These are phyloP conservation scores for Tiliqua scincoides DNA, from an alignment of 2,113 vertebrate species.

Conservation along the genomic window DNA sequence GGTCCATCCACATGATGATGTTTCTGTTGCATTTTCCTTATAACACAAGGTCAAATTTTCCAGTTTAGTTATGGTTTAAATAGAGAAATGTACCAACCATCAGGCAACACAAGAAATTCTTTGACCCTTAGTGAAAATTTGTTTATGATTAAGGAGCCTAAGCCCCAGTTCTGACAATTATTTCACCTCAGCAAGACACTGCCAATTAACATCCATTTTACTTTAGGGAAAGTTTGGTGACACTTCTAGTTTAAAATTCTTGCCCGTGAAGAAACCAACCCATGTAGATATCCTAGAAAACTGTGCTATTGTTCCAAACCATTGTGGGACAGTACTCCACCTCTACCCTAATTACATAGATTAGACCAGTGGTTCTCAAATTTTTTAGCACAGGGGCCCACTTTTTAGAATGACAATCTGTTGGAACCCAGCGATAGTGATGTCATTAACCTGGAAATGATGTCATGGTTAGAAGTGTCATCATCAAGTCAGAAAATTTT, in stretches of 20 bases:
- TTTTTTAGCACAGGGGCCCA: no score
- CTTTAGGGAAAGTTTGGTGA: neutral
- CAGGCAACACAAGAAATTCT: neutral
- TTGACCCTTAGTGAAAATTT: neutral
- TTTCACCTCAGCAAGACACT: neutral
- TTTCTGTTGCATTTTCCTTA: conserved; percentile 83
- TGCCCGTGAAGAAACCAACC: neutral
- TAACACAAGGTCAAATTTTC: neutral
- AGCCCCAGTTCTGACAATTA: neutral
- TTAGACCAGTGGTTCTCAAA: no score
- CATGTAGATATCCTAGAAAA: neutral
- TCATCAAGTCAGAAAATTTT: no score
- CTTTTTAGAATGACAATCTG: no score
- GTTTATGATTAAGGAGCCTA: neutral
- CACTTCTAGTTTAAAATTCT: neutral
- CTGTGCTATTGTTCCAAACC: neutral
- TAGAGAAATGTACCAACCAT: neutral
- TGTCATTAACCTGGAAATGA: no score
- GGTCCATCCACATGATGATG: conserved; percentile 99
- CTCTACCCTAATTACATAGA: neutral
- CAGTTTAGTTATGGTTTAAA: neutral
- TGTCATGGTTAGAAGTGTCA: no score
- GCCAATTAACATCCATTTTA: neutral
- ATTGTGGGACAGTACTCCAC: neutral
- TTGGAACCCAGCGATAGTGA: no score